Evolutionary conservation across 2,888 invertebrate species (phyloP).

Genomic region (Dicyrtoma fusca): DNA sequence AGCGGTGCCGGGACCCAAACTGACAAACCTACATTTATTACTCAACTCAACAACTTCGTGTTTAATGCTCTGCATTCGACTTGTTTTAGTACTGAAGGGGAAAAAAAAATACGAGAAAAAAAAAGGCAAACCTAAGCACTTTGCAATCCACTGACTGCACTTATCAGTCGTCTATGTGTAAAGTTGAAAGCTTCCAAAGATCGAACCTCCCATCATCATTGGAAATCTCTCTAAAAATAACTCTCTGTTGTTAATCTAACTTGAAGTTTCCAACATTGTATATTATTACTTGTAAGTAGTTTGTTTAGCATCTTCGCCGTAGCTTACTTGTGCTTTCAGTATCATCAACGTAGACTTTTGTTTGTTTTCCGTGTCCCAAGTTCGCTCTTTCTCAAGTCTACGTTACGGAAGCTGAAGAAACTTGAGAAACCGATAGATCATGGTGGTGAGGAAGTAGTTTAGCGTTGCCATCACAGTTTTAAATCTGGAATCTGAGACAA

Average conservation of each 20-base stretch:
- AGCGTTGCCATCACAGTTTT: too few species aligned
- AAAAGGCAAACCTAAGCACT: too few species aligned
- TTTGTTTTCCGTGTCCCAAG: not conserved
- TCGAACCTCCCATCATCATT: not conserved
- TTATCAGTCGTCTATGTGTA: too few species aligned
- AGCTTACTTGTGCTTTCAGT: not conserved
- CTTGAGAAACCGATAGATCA: too few species aligned
- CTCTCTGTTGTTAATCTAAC: constrained; percentile 4
- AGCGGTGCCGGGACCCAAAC: too few species aligned
- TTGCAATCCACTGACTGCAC: too few species aligned
- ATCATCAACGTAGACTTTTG: not conserved
- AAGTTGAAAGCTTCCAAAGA: constrained; percentile 2
- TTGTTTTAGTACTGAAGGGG: not conserved
- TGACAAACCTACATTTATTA: too few species aligned
- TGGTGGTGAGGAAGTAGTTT: too few species aligned
- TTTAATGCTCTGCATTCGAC: too few species aligned
- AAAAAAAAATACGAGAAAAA: not conserved
- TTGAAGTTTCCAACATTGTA: constrained; percentile 10
- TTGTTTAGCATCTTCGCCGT: not conserved
- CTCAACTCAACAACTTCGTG: too few species aligned
- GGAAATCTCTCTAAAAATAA: constrained; percentile 24
- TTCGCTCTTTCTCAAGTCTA: not conserved
- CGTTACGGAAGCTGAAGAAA: not conserved
- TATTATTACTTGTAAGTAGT: constrained; percentile 8
- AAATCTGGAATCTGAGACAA: too few species aligned